Base-by-base conservation (phyloP, 2,113 vertebrate species). In the Eudyptes chrysolophus region DNA sequence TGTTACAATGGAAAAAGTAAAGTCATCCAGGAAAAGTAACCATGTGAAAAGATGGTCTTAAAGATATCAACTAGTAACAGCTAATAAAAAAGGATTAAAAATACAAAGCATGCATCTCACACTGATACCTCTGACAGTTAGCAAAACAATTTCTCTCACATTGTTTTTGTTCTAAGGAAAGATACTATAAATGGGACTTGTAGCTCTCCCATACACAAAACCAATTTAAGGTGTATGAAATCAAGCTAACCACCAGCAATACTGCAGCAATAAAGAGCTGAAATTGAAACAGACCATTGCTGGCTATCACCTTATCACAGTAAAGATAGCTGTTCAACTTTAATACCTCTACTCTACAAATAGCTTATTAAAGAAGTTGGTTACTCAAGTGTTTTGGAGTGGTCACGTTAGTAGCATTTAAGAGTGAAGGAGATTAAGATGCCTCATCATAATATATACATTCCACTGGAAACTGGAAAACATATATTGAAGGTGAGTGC, bases 1-100 rank as follows among this genome's bases (percentile, higher is more conserved):
- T 95, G 62, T 95, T 90, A 92, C 68, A 80, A 66, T 96, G 95
- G 92, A 97, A 98, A 97, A 96, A 95, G 90, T 87, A 96, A 97
- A 96, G 68, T 66, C 87, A 90, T 90, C 90, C 93, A 88, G 60
- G 83, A 93, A 95, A 97, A 97, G 82, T 79, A 97, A 94, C 96
- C 89, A 94, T 70, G 82, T 96, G 92, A 91, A 92, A 96, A 97
- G 94, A 98, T 97, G 66, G 66, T 91, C 92, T 96, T 86, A 60
- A 86, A 96, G 95, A 97, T 96, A 98, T 30, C 85, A 87, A 77
- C 65, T 48, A 65, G 22, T 68, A 90, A 89, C n/a, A 94, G 66
- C 36, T 90, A 87, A 95, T 78, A 95, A 92, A 93, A 93, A 91
- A 48, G 27, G 52, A 93, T 76, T 82, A 84, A 96, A 94, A 91